Base-by-base conservation (phyloP, 1,140 invertebrate species). In the Heterodera carotae region DNA sequence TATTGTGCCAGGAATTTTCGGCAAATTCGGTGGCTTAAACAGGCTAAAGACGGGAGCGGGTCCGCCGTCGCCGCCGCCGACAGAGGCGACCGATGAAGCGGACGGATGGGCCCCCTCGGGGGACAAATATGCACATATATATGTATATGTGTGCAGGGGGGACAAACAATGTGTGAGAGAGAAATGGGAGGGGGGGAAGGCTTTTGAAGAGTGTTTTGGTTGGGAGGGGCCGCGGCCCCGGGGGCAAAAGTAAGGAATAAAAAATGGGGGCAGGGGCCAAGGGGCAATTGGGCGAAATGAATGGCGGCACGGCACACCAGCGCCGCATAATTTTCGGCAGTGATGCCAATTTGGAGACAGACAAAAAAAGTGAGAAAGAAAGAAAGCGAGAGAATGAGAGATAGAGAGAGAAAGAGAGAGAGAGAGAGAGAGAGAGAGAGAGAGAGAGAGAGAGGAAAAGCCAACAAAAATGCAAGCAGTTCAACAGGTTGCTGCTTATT, bases 121-220 rank as follows among this genome's bases (percentile, higher is more conserved):
- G 18, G 33, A 22, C 29, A 71, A 39, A 70, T 69, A 70, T n/a
- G n/a, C n/a, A n/a, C n/a, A n/a, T n/a, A n/a, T n/a, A n/a, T n/a
- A n/a, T n/a, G n/a, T n/a, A n/a, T n/a, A n/a, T n/a, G n/a, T n/a
- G n/a, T n/a, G n/a, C n/a, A n/a, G n/a, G n/a, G n/a, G 6, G 56
- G 29, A 71, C 34, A 34, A 48, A n/a, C 36, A 71, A 71, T 71
- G 27, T 48, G 69, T 27, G 68, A 25, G 36, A 69, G 53, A 48
- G 53, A 34, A 69, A 33, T 29, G 48, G 36, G 43, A 48, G 33
- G 22, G 15, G 34, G 29, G 67, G 33, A n/a, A n/a, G n/a, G n/a
- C n/a, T n/a, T n/a, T n/a, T n/a, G n/a, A n/a, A n/a, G n/a, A n/a
- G n/a, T n/a, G n/a, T n/a, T n/a, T n/a, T n/a, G n/a, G n/a, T n/a